A percentile compares a stretch with the other conserved stretches of the same genome.
Evolutionary conservation across 2,888 invertebrate species (phyloP).

Genomic region (Sesamia inferens): DNA sequence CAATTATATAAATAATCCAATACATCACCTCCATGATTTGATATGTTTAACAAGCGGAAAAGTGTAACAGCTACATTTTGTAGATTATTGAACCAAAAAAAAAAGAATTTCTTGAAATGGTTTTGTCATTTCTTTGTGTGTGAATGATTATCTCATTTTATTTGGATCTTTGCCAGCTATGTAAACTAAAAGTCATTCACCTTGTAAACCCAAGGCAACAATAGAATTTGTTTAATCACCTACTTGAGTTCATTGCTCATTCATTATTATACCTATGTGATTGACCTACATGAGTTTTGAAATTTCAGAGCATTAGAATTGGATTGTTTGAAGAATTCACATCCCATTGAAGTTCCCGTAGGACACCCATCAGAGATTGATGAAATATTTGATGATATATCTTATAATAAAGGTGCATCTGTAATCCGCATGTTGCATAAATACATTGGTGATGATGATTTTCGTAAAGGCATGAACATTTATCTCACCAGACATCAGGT

Average conservation of each 20-base stretch:
- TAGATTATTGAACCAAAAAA: conserved; percentile 8
- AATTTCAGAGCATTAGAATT: conserved; percentile 93
- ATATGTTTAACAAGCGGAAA: conserved; percentile 5
- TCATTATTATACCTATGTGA: conserved; percentile 38
- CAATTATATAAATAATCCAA: neutral
- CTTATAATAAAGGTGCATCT: conserved; percentile 98
- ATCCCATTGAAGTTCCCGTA: conserved; percentile 98
- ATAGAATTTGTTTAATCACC: conserved; percentile 59
- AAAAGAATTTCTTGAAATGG: conserved; percentile 8
- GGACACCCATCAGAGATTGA: conserved; percentile 98
- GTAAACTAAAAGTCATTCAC: conserved; percentile 65
- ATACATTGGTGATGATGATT: conserved; percentile 97
- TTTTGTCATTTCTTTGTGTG: conserved; percentile 34
- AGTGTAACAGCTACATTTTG: neutral
- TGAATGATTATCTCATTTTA: conserved; percentile 40
- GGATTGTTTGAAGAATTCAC: conserved; percentile 97
- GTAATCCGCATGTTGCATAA: conserved; percentile 98
- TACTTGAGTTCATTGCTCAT: conserved; percentile 34
- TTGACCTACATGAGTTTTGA: conserved; percentile 34
- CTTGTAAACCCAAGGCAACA: conserved; percentile 60
- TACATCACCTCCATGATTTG: neutral
- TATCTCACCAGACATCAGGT: conserved; percentile 96
- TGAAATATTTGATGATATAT: conserved; percentile 99
- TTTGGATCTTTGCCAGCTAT: conserved; percentile 66
- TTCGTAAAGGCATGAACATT: conserved; percentile 97